Base-by-base conservation (phyloP, 1,140 invertebrate species). In the Sarcophaga bullata region DNA sequence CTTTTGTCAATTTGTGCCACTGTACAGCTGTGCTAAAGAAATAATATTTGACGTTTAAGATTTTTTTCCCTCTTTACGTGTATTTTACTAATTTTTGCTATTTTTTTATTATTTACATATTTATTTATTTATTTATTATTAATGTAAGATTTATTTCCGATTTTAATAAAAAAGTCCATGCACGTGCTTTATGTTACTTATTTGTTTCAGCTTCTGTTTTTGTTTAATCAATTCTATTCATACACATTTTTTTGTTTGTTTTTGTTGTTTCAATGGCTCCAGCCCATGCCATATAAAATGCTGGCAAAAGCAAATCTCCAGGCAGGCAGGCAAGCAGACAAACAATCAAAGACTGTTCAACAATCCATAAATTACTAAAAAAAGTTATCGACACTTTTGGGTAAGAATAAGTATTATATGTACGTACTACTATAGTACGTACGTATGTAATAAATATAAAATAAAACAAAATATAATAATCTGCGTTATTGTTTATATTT, bases 91-190 rank as follows among this genome's bases (percentile, higher is more conserved):
- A 37, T 37, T 37, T 37, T 37, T n/a, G n/a, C n/a, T n/a, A n/a
- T n/a, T n/a, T 37, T 37, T 1, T 37, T 37, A 2, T 1, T 37
- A 37, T 37, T 37, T 37, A 37, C 25, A 4, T 37, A 2, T 37
- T 37, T 37, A 37, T 13, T n/a, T 37, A 37, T 13, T n/a, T n/a
- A 58, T n/a, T n/a, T 58, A n/a, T 58, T 7, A 58, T 68, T 68
- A 25, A 19, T 68, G 19, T 68, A 68, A 68, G 62, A 68, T 19
- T 68, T 19, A 68, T 68, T 68, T 68, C 62, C 62, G 62, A 68
- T 78, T 78, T 25, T 48, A 78, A 78, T 78, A 78, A 50, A 37
- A 52, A 48, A 78, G 75, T 78, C 75, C 15, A 50, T 25, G 75
- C 75, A 78, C 75, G 75, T 78, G 75, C 48, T 78, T 49, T 9